Evolutionary conservation across 2,888 invertebrate species (phyloP).

Genomic region (Plebejus argus): DNA sequence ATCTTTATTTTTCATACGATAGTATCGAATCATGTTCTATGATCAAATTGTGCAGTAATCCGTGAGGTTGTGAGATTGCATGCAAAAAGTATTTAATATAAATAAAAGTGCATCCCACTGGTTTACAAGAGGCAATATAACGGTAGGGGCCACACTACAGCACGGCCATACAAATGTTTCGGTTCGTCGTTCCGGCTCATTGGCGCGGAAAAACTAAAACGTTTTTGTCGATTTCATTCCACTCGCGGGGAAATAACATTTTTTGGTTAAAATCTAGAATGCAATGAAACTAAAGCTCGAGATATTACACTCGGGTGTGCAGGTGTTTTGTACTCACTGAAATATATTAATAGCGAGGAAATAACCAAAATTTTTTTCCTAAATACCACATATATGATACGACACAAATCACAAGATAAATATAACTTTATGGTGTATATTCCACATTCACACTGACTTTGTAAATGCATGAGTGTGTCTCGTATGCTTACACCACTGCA

Average conservation of each 20-base stretch:
- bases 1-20: background rate
- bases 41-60: background rate
- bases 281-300: background rate
- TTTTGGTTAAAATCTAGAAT: conserved; percentile 5
- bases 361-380: no score
- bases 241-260: background rate
- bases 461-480: no score
- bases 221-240: background rate
- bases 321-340: background rate
- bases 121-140: conserved; percentile 15
- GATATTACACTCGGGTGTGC: background rate
- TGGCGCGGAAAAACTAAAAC: conserved; percentile 19
- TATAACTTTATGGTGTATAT: no score
- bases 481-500: no score
- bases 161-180: conserved; percentile 1
- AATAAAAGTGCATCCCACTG: background rate
- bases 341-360: background rate
- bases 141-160: background rate
- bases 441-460: no score
- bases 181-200: conserved; percentile 2
- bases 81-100: background rate
- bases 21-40: background rate
- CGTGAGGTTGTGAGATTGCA: background rate
- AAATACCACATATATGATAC: no score
- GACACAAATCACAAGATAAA: no score